Evolutionary conservation across 2,113 vertebrate species (phyloP).

Genomic region (Naja naja): DNA sequence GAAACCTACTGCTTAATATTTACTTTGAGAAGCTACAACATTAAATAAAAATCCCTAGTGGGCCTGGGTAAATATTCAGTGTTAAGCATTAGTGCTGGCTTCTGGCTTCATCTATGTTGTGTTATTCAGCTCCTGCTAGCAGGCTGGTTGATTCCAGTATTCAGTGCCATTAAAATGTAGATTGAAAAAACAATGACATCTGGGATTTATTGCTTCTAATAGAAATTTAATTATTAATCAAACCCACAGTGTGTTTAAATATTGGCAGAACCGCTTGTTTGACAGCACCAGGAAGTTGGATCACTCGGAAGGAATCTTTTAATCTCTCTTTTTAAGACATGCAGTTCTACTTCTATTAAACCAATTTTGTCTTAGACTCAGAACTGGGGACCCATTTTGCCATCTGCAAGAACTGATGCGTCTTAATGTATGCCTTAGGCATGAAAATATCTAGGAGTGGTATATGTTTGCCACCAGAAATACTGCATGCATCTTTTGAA

Average conservation of each 20-base stretch:
- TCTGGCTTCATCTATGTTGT: not conserved
- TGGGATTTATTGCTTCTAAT: conserved; percentile 46
- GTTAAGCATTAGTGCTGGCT: conserved; percentile 6
- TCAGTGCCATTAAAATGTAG: conserved; percentile 20
- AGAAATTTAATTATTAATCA: conserved; percentile 52
- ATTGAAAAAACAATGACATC: conserved; percentile 46
- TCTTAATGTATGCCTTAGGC: not conserved
- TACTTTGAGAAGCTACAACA: conserved; percentile 8
- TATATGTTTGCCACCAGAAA: not conserved
- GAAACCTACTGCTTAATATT: conserved; percentile 23
- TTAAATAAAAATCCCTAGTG: conserved; percentile 35
- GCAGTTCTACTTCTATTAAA: not conserved
- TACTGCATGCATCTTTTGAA: not conserved
- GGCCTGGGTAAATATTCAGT: conserved; percentile 23
- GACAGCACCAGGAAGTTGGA: conserved; percentile 38
- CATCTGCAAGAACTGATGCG: not conserved
- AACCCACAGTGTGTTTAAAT: conserved; percentile 31
- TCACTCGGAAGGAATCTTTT: conserved; percentile 43
- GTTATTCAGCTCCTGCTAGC: not conserved
- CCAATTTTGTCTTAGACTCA: not conserved
- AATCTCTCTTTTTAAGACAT: conserved; percentile 7
- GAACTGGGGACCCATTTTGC: not conserved
- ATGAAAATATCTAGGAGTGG: not conserved
- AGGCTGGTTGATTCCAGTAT: conserved; percentile 8
- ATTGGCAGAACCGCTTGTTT: conserved; percentile 36